Conservation (phyloP, 2,888 invertebrate species). For the Sarcophaga variegata region DNA sequence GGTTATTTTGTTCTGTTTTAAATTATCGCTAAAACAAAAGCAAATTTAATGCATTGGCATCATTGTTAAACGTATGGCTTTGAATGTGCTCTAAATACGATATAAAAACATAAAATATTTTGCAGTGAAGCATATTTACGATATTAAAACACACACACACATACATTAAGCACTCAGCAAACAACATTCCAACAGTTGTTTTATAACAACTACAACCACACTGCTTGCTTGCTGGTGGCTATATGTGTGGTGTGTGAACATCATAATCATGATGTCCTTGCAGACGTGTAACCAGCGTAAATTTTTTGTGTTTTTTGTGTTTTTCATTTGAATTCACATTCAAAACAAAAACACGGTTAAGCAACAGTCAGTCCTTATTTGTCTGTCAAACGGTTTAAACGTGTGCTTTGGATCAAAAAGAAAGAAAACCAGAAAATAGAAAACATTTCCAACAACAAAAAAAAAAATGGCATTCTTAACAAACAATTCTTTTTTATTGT, state of each 20-base stretch:
- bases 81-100: too few species aligned
- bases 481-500: background rate
- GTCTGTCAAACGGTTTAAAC: conserved; percentile 77
- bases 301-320: background rate
- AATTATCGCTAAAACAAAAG: too few species aligned
- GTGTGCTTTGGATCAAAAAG: conserved; percentile 60
- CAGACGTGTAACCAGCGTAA: conserved; percentile 33
- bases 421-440: background rate
- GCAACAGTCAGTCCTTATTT: conserved; percentile 79
- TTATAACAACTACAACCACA: conserved; percentile 37
- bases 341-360: conserved; percentile 53
- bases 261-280: conserved; percentile 46
- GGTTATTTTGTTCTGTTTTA: too few species aligned
- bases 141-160: conserved; percentile 48
- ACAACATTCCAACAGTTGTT: conserved; percentile 63
- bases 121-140: background rate
- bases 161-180: conserved; percentile 29
- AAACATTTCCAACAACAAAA: background rate
- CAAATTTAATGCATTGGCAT: too few species aligned
- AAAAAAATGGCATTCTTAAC: background rate
- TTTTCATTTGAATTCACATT: conserved; percentile 52
- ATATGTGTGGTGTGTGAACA: background rate
- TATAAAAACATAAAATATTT: too few species aligned
- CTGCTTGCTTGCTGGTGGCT: conserved; percentile 60
- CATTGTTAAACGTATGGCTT: too few species aligned